Percentiles rank a stretch among this genome's conserved stretches.
Evolutionary conservation across 2,113 vertebrate species (phyloP).

Genomic region (Nothobranchius kuhntae): DNA sequence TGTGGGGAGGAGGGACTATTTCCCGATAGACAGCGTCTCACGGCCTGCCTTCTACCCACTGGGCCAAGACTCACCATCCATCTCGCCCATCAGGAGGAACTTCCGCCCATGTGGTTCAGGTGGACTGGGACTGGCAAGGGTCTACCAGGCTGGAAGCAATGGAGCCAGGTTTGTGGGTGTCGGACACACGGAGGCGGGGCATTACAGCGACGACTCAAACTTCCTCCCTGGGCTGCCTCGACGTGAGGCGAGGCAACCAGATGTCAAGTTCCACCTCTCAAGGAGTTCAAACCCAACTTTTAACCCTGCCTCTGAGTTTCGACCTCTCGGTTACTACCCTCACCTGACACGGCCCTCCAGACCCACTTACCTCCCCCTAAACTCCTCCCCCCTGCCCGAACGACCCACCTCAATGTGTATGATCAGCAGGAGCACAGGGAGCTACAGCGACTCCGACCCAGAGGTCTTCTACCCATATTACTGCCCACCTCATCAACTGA

Average conservation of each 20-base stretch:
- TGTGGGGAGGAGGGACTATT: conserved; percentile 37
- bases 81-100: conserved; percentile 69
- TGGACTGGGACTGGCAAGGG: conserved; percentile 70
- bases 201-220: conserved; percentile 78
- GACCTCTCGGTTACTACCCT: conserved; percentile 88
- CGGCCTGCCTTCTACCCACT: conserved; percentile 41
- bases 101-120: conserved; percentile 45
- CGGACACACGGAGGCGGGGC: conserved; percentile 64
- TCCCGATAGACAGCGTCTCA: conserved; percentile 54
- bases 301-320: conserved; percentile 84
- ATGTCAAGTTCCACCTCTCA: conserved; percentile 84
- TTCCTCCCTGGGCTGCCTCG: conserved; percentile 85
- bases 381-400: conserved; percentile 70
- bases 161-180: conserved; percentile 38
- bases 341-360: conserved; percentile 79
- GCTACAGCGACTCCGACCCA: conserved; percentile 89
- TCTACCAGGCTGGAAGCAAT: conserved; percentile 49
- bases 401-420: conserved; percentile 61
- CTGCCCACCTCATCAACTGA: conserved; percentile 79
- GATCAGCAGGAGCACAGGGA: conserved; percentile 52
- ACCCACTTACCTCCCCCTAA: conserved; percentile 76
- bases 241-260: conserved; percentile 87
- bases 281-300: conserved; percentile 56
- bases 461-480: conserved; percentile 87
- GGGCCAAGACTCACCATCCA: conserved; percentile 20